These are phyloP conservation scores for Mystacides longicornis DNA, from an alignment of 2,888 invertebrate genomes.

Conservation along the genomic window DNA sequence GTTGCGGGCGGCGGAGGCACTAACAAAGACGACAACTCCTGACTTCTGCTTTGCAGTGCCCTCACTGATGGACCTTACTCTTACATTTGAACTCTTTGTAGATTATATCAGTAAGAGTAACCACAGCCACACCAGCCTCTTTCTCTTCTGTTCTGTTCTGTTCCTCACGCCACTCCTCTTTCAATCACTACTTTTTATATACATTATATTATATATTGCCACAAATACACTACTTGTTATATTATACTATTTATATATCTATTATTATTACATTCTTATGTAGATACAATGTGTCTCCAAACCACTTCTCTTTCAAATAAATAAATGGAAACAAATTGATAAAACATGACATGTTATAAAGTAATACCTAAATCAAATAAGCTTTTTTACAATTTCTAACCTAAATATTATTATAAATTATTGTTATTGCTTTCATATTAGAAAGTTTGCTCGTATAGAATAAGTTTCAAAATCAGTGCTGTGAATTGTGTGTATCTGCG, in stretches of 20 bases:
- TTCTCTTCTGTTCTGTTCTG: slow-evolving; percentile 1
- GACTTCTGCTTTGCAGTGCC: slow-evolving; percentile 99
- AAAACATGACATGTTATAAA: neutral
- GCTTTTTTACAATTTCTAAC: neutral
- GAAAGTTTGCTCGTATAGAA: neutral
- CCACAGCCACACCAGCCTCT: slow-evolving; percentile 25
- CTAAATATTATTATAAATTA: neutral
- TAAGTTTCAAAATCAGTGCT: neutral
- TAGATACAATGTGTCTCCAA: too few species aligned
- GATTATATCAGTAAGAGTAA: slow-evolving; percentile 28
- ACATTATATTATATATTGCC: neutral
- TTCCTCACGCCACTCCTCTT: slow-evolving; percentile 20
- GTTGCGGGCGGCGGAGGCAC: slow-evolving; percentile 52
- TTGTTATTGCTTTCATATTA: neutral
- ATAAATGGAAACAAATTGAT: neutral
- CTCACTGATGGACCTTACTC: slow-evolving; percentile 97
- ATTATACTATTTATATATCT: too few species aligned
- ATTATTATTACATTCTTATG: too few species aligned
- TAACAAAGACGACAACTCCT: slow-evolving; percentile 91
- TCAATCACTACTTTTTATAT: neutral
- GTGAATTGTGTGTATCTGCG: neutral
- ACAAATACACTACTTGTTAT: neutral
- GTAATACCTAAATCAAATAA: neutral
- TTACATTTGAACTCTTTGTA: slow-evolving; percentile 59
- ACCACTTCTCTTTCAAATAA: neutral